These are phyloP conservation scores for Panurus biarmicus DNA, from an alignment of 2,113 vertebrate species.

Conservation along the genomic window DNA sequence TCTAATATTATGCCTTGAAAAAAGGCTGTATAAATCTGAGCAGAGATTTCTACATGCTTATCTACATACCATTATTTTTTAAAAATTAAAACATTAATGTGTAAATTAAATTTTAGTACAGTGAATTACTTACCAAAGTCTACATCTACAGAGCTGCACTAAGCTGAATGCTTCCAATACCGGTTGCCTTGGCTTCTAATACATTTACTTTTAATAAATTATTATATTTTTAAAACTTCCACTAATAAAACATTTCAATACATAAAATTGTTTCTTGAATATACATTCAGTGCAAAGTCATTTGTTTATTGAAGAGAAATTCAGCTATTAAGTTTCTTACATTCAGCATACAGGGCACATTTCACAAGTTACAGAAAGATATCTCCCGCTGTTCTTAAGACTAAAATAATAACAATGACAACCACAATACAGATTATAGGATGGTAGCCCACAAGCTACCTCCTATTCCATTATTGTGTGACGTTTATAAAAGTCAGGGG, in stretches of 20 bases:
- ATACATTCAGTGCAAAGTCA: background rate
- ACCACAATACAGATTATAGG: background rate
- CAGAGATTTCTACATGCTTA: background rate
- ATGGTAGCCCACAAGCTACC: background rate
- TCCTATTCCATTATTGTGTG: background rate
- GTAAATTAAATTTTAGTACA: background rate
- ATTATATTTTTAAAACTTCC: background rate
- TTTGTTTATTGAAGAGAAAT: background rate
- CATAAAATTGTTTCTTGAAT: background rate
- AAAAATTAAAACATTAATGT: background rate
- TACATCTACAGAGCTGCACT: background rate
- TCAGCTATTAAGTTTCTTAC: background rate
- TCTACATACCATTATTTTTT: background rate
- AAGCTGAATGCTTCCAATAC: background rate
- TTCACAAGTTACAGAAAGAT: background rate
- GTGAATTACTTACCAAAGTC: background rate
- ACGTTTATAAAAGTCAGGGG: fast-evolving
- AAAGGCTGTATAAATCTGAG: background rate
- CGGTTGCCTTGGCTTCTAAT: background rate
- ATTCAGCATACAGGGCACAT: background rate
- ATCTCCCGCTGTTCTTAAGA: background rate
- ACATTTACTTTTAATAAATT: background rate
- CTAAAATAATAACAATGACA: background rate
- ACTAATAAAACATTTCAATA: background rate
- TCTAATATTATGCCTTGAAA: background rate